Base-by-base conservation (phyloP, 2,888 invertebrate genomes). In the Antitype chi region DNA sequence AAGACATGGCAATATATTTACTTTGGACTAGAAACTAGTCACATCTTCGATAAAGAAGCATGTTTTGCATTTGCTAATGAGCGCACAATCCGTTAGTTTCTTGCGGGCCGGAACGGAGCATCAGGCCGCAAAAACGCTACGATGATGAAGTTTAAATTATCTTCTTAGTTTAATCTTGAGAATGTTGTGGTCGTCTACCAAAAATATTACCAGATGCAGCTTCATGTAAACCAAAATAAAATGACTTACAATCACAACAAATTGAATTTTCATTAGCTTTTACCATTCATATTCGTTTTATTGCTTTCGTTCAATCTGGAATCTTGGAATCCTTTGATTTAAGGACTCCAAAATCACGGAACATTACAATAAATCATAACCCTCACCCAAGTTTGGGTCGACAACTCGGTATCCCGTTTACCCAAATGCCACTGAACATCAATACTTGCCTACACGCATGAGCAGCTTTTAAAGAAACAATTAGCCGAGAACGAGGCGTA, bases 391-490 rank as follows among this genome's bases (percentile, higher is more conserved):
- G 28, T 52, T 76, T 53, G 55, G 76, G 60, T 62, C 49, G 43
- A 38, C 49, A 70, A 17, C 62, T 6, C 47, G 3, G 47, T n/a
- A 53, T 60, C 25, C 28, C 53, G 53, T 55, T 55, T 25, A 57
- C 57, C 62, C 15, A 70, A 70, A 80, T 15, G 28, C n/a, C 52
- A 47, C 32, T 53, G 74, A 80, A 57, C 70, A 80, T 71, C 75
- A 84, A 63, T 64, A 74, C 75, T 68, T 78, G 52, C 57, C 32
- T 79, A 60, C 76, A 74, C 80, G 77, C 71, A 60, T 73, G 75
- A 81, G 75, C 38, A 70, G 76, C 64, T 78, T 86, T 80, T 68
- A 83, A 81, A 86, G 73, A 80, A 78, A 78, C 82, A 77, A 81
- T 80, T 74, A 83, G 70, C 60, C 52, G 57, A 59, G 81, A 84